Evolutionary conservation across 2,113 vertebrate species (phyloP).

Genomic region (Felis chaus): DNA sequence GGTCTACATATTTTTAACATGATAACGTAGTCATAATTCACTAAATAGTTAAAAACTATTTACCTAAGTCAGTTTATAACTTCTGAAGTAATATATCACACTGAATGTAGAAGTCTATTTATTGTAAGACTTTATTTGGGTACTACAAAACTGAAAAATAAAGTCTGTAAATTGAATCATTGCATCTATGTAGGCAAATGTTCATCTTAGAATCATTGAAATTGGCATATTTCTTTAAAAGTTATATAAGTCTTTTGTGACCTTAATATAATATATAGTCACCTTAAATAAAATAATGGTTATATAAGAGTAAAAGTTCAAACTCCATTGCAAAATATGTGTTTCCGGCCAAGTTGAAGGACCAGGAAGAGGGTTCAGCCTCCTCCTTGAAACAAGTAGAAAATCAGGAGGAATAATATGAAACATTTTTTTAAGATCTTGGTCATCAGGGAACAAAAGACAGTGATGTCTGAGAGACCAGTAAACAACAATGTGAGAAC

Average conservation of each 20-base stretch:
- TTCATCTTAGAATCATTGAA: neutral
- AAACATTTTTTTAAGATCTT: neutral
- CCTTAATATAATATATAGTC: neutral
- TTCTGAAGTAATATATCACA: neutral
- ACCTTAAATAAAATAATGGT: neutral
- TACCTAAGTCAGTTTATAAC: neutral
- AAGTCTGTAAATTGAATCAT: neutral
- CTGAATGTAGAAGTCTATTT: neutral
- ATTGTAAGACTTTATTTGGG: neutral
- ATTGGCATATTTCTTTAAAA: neutral
- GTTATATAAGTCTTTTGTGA: neutral
- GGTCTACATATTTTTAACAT: neutral
- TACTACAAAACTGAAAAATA: neutral
- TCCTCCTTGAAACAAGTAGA: neutral
- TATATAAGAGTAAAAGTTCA: neutral
- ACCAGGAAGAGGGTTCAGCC: neutral
- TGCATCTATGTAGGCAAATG: neutral
- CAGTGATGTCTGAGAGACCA: neutral
- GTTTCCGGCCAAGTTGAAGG: neutral
- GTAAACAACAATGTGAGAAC: neutral
- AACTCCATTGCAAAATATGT: neutral
- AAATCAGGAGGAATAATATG: neutral
- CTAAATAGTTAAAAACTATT: neutral
- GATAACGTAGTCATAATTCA: neutral
- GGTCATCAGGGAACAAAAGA: neutral